These are phyloP conservation scores for Corythornis madagascariensis DNA, from an alignment of 2,113 vertebrate species.

Conservation along the genomic window DNA sequence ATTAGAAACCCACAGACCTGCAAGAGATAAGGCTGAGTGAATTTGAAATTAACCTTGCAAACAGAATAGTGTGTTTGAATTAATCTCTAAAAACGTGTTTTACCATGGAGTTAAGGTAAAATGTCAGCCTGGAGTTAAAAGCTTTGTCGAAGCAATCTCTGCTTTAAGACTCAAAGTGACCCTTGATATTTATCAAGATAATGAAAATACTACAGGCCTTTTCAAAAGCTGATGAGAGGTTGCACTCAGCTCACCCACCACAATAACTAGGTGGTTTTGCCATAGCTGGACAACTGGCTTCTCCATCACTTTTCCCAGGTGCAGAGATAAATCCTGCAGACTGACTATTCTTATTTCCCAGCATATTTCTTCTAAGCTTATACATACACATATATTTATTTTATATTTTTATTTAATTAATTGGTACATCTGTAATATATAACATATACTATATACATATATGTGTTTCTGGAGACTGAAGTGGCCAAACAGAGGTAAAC, in stretches of 20 bases:
- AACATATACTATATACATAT: background rate
- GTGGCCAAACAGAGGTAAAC: background rate
- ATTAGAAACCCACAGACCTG: slow-evolving; percentile 5
- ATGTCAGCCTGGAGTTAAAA: slow-evolving; percentile 44
- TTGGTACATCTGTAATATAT: too few relatives aligned
- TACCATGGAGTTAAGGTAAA: background rate
- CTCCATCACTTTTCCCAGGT: background rate
- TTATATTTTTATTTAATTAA: background rate
- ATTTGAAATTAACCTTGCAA: slow-evolving; percentile 31
- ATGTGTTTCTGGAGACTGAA: background rate
- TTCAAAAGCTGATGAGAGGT: slow-evolving; percentile 22
- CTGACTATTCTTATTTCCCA: background rate
- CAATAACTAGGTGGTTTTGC: background rate
- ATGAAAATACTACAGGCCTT: slow-evolving; percentile 35
- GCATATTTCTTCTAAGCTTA: background rate
- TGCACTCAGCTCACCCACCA: background rate
- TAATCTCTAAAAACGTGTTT: slow-evolving; percentile 17
- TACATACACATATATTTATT: background rate
- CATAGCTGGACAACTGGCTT: background rate
- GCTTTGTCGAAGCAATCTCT: slow-evolving; percentile 28
- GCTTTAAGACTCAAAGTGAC: slow-evolving; percentile 18
- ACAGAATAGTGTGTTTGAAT: slow-evolving; percentile 23
- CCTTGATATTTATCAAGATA: slow-evolving; percentile 65
- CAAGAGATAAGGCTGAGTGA: background rate
- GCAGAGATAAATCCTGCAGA: background rate